A percentile compares a stretch with the other conserved stretches of the same genome.
Evolutionary conservation across 2,113 vertebrate species (phyloP).

Genomic region (Tor tambroides): DNA sequence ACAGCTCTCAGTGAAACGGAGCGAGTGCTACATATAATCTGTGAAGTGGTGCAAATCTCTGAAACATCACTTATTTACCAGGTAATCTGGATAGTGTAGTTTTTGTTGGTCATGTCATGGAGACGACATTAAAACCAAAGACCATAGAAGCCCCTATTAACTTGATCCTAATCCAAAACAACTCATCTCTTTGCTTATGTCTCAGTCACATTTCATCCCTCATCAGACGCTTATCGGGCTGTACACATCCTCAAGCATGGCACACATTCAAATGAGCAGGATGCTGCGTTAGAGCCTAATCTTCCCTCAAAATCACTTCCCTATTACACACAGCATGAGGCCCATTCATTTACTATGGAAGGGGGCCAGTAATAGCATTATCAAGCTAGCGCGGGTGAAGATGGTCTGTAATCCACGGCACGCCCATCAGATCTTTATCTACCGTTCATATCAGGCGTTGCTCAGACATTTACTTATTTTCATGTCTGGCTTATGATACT

Average conservation of each 20-base stretch:
- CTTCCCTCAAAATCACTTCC: conserved; percentile 34
- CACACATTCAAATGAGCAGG: conserved; percentile 28
- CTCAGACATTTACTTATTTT: conserved; percentile 7
- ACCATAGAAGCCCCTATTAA: background rate
- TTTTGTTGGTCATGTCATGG: background rate
- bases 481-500: background rate
- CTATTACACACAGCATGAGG: conserved; percentile 36
- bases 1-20: conserved; percentile 5
- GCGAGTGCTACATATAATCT: background rate
- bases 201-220: conserved; percentile 35
- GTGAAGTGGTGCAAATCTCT: background rate
- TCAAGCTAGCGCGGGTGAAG: conserved; percentile 2
- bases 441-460: background rate
- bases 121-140: conserved; percentile 20
- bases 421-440: conserved; percentile 26
- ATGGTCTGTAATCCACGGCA: conserved; percentile 17
- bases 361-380: conserved; percentile 21
- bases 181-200: conserved; percentile 25
- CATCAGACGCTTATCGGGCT: conserved; percentile 28
- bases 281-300: conserved; percentile 13
- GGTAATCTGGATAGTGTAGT: background rate
- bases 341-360: conserved; percentile 32
- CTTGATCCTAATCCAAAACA: conserved; percentile 20
- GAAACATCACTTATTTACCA: background rate
- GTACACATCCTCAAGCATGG: conserved; percentile 37